Conservation (phyloP, 2,113 vertebrate species). For the Brevimyrus niger region DNA sequence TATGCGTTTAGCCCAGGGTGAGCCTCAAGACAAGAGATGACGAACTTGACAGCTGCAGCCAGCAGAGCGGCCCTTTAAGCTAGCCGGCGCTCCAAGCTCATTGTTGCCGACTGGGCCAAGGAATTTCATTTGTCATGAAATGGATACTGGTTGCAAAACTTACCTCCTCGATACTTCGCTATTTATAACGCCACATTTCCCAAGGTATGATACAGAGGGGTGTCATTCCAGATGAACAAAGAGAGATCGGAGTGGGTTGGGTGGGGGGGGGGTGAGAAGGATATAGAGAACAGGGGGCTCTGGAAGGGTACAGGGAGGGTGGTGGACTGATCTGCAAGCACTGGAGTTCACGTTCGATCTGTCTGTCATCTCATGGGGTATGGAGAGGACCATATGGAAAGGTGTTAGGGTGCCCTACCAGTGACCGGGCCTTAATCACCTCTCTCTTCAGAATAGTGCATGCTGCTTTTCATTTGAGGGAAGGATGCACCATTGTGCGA, state of each 20-base stretch:
- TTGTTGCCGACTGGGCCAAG: constrained; percentile 55
- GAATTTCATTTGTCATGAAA: constrained; percentile 69
- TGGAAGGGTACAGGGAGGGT: not conserved
- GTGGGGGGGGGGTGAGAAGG: constrained; percentile 23
- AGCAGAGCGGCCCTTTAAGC: constrained; percentile 39
- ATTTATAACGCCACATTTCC: constrained; percentile 46
- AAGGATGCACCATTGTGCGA: not conserved
- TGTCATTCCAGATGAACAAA: constrained; percentile 44
- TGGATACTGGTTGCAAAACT: constrained; percentile 49
- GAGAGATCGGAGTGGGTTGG: constrained; percentile 26
- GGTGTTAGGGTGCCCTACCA: not conserved
- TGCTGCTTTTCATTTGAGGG: not conserved
- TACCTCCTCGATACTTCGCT: constrained; percentile 35
- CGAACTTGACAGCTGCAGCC: constrained; percentile 61
- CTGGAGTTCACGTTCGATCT: not conserved
- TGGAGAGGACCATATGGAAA: not conserved
- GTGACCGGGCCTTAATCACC: not conserved
- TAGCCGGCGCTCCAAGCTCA: constrained; percentile 47
- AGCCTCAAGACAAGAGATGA: constrained; percentile 67
- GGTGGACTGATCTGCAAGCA: not conserved
- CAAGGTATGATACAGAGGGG: constrained; percentile 39
- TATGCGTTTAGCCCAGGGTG: constrained; percentile 52
- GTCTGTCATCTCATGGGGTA: not conserved
- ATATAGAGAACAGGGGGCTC: constrained; percentile 19
- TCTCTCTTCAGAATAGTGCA: not conserved